Evolutionary conservation across 1,140 invertebrate genomes (phyloP), one percentile per base, ranked within the genome.

Genomic region (Drosophila melanica): DNA sequence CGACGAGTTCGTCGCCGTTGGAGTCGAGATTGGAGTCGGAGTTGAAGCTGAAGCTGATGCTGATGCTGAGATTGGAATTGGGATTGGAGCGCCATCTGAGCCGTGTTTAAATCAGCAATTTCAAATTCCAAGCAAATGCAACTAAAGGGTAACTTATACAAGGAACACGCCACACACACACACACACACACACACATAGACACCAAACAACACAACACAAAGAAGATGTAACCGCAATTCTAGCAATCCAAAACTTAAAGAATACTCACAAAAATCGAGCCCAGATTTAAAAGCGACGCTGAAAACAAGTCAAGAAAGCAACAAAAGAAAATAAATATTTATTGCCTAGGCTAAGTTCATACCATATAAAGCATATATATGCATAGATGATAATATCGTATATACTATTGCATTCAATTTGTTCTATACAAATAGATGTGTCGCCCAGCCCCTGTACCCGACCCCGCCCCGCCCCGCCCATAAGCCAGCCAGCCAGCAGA

Each of bases 281-380:
- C 67, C 14, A 59, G 50, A 57, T 16, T n/a, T 18, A 20, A 53
- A 37, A 11, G 45, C 50, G 53, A 53, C 45, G 37, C 62, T 53
- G 53, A 79, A 70, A 59, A 72, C 65, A 48, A 75, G 70, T 59
- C 73, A 63, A 62, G 62, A 44, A 41, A 60, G 10, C 27, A 16
- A 50, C 39, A 27, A 44, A 50, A 53, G 20, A 39, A 45, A 42
- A 47, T n/a, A 30, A 64, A 45, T 85, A 86, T 85, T 85, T 85
- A 85, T 85, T 85, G 81, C 51, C 53, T 85, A 85, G 81, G 64
- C 60, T 85, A 85, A 86, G 81, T 81, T 80, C 81, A 81, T 85
- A 80, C 23, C 54, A 42, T 80, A 68, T 62, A 37, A 35, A 35
- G 33, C 75, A 77, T 77, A 67, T 55, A 60, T 66, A 75, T 71